These are phyloP conservation scores for Euplexia lucipara DNA, from an alignment of 2,888 invertebrate species.

Conservation along the genomic window DNA sequence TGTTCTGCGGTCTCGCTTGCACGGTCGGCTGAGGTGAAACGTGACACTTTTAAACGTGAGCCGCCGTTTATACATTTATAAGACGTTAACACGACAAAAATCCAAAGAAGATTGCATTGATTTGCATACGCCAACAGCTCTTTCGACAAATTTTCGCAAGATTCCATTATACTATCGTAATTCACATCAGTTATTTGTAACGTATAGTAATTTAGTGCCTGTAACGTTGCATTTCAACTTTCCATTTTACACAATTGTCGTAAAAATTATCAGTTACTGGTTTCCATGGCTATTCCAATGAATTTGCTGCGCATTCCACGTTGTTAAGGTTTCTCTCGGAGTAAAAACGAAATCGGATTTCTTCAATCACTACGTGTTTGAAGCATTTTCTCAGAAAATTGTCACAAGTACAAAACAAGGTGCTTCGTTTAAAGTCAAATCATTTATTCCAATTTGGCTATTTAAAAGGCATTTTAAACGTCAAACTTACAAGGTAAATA, in stretches of 20 bases:
- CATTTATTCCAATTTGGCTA: too few relatives aligned
- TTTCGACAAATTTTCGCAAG: conserved; percentile 29
- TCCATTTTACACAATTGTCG: conserved; percentile 48
- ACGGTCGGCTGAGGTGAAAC: too few relatives aligned
- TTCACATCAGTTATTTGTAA: conserved; percentile 11
- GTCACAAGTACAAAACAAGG: too few relatives aligned
- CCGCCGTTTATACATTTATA: too few relatives aligned
- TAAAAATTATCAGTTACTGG: conserved; percentile 26
- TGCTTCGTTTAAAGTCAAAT: too few relatives aligned
- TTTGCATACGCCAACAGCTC: too few relatives aligned
- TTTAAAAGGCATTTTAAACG: too few relatives aligned
- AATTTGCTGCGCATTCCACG: conserved; percentile 36
- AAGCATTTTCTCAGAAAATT: neutral
- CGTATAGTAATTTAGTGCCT: conserved; percentile 49
- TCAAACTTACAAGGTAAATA: too few relatives aligned
- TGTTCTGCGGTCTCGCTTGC: too few relatives aligned
- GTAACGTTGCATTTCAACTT: conserved; percentile 50
- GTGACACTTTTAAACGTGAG: too few relatives aligned
- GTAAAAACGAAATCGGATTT: conserved; percentile 22
- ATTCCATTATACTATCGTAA: conserved; percentile 20
- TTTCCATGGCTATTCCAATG: conserved; percentile 25
- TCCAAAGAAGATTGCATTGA: too few relatives aligned
- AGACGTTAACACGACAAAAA: too few relatives aligned
- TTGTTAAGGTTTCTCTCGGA: conserved; percentile 36
- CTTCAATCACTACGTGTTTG: neutral